Percentiles rank a stretch among this genome's conserved stretches.
phyloP scores from a whole-genome alignment of 2,888 invertebrate genomes.

The Amphiduros pacificus region DNA sequence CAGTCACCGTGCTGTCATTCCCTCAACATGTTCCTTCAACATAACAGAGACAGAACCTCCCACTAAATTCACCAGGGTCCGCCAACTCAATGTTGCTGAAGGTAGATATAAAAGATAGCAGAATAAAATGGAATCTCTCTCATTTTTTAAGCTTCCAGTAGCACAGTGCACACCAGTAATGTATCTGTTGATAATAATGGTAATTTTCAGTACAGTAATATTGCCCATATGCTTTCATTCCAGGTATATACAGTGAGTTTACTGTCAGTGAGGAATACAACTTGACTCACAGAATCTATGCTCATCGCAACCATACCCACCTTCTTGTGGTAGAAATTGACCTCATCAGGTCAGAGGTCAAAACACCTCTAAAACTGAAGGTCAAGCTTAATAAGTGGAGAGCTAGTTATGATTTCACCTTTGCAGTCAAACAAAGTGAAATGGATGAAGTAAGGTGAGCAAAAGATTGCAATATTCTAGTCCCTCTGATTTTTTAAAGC shows the following conservation, averaged over 20 bases:
- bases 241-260: conserved; percentile 31
- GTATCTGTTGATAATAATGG: too few relatives aligned
- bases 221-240: not conserved
- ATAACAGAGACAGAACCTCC: conserved; percentile 28
- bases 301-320: conserved; percentile 43
- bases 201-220: too few relatives aligned
- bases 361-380: conserved; percentile 25
- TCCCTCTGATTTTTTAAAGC: not conserved
- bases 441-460: conserved; percentile 28
- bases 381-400: conserved; percentile 36
- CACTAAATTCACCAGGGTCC: conserved; percentile 24
- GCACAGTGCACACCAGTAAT: too few relatives aligned
- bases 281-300: conserved; percentile 46
- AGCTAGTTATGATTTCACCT: conserved; percentile 36
- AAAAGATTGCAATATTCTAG: not conserved
- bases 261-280: conserved; percentile 24
- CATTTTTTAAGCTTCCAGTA: too few relatives aligned
- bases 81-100: conserved; percentile 35
- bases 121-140: too few relatives aligned
- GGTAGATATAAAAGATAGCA: too few relatives aligned
- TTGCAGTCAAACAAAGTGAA: conserved; percentile 16
- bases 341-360: conserved; percentile 26
- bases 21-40: conserved; percentile 41
- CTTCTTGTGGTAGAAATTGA: conserved; percentile 49
- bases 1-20: conserved; percentile 53